Percentiles rank a stretch among this genome's conserved stretches.
Evolutionary conservation across 2,797 vertebrate species (phyloP).

Genomic region (Eremophila alpestris): DNA sequence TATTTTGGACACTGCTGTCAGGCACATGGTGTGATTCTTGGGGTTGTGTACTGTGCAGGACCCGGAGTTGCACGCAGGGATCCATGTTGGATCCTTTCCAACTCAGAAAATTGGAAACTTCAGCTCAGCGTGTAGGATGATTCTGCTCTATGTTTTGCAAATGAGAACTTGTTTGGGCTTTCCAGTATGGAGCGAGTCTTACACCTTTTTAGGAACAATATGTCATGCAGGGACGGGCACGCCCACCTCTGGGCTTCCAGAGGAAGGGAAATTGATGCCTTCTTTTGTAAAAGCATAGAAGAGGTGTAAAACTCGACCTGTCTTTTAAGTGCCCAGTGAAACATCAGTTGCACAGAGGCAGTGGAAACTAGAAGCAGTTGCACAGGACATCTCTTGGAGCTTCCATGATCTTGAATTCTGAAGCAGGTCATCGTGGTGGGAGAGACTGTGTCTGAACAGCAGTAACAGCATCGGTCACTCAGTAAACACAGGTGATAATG

Average conservation of each 20-base stretch:
- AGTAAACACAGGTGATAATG: not conserved
- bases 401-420: constrained; percentile 6
- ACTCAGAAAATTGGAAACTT: not conserved
- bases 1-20: not conserved
- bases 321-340: not conserved
- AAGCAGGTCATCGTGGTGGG: not conserved
- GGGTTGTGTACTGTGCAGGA: not conserved
- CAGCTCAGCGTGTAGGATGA: not conserved
- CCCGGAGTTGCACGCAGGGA: accelerated
- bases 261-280: not conserved
- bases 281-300: not conserved
- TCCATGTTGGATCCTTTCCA: not conserved
- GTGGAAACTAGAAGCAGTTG: not conserved
- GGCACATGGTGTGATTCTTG: not conserved
- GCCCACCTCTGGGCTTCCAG: not conserved
- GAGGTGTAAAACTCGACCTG: not conserved
- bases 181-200: accelerated
- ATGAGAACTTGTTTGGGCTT: not conserved
- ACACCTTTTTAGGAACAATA: not conserved
- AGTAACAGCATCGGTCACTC: not conserved
- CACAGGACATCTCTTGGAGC: not conserved
- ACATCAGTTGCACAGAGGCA: not conserved
- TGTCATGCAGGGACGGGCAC: not conserved
- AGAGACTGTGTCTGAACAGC: not conserved
- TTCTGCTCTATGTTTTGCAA: not conserved